These are phyloP conservation scores for Esox lucius DNA, from an alignment of 2,797 vertebrate genomes.

Conservation along the genomic window DNA sequence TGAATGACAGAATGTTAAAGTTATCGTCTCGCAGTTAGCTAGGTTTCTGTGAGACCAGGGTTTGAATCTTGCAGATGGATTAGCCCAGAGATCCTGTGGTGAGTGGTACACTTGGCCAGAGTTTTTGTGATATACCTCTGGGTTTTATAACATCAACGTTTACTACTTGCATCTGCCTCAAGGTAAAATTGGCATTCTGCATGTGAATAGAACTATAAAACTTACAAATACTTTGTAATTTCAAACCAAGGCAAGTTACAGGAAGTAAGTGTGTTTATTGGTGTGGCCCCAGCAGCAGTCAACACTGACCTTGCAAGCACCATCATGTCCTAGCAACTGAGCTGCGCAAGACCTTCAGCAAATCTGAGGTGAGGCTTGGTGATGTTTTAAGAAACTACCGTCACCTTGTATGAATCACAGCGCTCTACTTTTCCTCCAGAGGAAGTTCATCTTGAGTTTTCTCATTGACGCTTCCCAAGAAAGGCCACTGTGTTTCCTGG, in stretches of 20 bases:
- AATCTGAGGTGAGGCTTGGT: not conserved
- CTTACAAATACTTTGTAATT: not conserved
- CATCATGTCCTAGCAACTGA: not conserved
- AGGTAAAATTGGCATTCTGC: too few species aligned
- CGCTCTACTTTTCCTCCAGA: constrained; percentile 11
- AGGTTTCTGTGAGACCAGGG: too few species aligned
- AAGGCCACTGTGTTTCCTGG: constrained; percentile 20
- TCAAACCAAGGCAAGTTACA: not conserved
- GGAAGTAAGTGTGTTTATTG: not conserved
- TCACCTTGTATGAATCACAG: constrained; percentile 17
- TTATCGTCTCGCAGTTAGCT: too few species aligned
- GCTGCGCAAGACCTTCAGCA: not conserved
- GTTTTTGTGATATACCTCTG: too few species aligned
- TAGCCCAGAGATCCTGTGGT: too few species aligned
- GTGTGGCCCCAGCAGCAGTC: not conserved
- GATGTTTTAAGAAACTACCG: not conserved
- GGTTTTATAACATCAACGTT: too few species aligned
- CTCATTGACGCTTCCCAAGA: constrained; percentile 13
- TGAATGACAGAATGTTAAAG: too few species aligned
- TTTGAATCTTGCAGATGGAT: too few species aligned
- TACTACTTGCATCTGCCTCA: too few species aligned
- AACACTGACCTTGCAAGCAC: not conserved
- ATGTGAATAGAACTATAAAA: too few species aligned
- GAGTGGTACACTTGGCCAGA: too few species aligned
- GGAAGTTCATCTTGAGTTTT: constrained; percentile 2